Conservation (phyloP, 2,888 invertebrate genomes). For the Elegia similella region DNA sequence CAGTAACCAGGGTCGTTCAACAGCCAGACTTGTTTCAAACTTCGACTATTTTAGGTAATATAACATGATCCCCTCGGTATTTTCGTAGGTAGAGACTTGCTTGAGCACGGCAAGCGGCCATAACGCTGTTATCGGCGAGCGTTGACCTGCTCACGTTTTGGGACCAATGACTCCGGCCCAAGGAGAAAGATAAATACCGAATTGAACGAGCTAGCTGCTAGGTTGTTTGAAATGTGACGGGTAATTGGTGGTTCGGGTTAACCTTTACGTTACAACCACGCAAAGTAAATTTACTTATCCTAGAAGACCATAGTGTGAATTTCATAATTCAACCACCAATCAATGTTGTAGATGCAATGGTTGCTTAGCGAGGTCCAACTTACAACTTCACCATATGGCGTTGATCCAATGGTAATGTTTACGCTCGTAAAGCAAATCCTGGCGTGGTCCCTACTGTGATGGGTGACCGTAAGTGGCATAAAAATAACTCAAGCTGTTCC, state of each 20-base stretch:
- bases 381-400: no score
- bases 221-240: background rate
- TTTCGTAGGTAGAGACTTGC: background rate
- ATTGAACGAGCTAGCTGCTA: slow-evolving; percentile 1
- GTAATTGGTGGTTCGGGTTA: slow-evolving; percentile 4
- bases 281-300: background rate
- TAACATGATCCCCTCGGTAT: background rate
- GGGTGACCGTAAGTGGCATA: no score
- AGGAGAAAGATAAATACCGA: slow-evolving; percentile 9
- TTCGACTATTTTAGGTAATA: background rate
- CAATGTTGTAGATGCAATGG: no score
- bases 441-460: no score
- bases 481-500: no score
- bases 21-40: no score
- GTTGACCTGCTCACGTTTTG: slow-evolving; percentile 11
- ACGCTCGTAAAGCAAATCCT: no score
- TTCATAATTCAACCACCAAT: no score
- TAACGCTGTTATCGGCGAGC: slow-evolving; percentile 5
- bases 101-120: background rate
- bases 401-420: no score
- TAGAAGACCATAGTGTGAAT: no score
- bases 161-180: slow-evolving; percentile 12
- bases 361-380: no score
- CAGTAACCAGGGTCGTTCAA: no score
- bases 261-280: background rate